Percentiles rank a stretch among this genome's conserved stretches.
Conservation (phyloP, 2,797 vertebrate species). For the Hybognathus amarus region DNA sequence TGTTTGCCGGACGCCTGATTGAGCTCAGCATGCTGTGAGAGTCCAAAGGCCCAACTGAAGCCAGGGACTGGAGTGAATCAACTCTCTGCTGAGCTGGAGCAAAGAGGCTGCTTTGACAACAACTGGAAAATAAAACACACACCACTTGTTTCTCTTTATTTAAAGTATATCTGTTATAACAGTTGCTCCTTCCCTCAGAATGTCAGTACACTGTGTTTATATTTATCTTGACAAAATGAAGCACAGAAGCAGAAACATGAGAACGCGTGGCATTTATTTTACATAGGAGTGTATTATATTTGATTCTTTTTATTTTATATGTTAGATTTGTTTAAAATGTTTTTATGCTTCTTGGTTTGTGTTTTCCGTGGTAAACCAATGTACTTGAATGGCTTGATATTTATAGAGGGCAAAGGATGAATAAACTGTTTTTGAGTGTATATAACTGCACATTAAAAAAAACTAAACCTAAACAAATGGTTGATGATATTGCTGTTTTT, state of each 20-base stretch:
- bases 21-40: conserved; percentile 87
- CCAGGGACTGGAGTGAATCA: conserved; percentile 26
- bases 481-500: neutral
- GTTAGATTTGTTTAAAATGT: neutral
- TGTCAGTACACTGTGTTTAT: neutral
- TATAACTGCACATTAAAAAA: neutral
- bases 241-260: neutral
- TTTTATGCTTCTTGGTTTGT: neutral
- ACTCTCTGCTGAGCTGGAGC: conserved; percentile 13
- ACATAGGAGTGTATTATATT: neutral
- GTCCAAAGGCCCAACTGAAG: conserved; percentile 35
- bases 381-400: neutral
- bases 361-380: neutral
- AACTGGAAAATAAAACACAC: conserved; percentile 69
- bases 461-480: neutral
- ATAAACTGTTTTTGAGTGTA: neutral
- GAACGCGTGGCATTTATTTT: neutral
- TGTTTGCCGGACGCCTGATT: conserved; percentile 93
- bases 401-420: neutral
- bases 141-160: neutral
- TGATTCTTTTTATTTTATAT: neutral
- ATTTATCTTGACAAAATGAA: conserved; percentile 4
- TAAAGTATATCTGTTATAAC: neutral
- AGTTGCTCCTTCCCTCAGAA: neutral
- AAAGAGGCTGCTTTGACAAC: neutral